phyloP scores from a whole-genome alignment of 2,113 vertebrate genomes.

The Elaphurus davidianus region DNA sequence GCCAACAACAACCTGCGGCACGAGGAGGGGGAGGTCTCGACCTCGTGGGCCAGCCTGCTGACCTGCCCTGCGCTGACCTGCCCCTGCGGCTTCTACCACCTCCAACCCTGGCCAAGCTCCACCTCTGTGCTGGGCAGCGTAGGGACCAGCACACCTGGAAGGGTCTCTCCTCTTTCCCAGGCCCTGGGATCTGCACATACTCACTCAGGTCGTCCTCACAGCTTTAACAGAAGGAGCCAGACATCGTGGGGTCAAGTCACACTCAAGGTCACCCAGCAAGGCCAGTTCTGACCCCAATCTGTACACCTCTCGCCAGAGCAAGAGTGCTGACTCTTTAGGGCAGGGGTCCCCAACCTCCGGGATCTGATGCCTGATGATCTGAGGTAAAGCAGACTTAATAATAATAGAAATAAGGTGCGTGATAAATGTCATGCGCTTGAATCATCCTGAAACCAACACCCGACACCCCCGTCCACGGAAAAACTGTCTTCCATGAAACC shows the following conservation, averaged over 20 bases:
- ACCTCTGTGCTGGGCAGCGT: fast-evolving
- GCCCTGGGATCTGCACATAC: fast-evolving
- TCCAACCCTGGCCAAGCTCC: fast-evolving
- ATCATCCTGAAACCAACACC: background rate
- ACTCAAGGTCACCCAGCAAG: background rate
- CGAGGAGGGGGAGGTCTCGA: background rate
- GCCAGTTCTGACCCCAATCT: background rate
- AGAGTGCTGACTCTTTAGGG: background rate
- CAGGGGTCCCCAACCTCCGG: background rate
- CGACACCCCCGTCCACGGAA: background rate
- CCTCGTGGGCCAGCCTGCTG: fast-evolving
- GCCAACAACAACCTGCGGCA: background rate
- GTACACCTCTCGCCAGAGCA: background rate
- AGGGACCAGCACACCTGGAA: background rate
- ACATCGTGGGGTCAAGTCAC: background rate
- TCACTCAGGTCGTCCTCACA: background rate
- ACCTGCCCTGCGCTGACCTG: fast-evolving
- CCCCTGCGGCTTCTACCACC: fast-evolving
- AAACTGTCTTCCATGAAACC: background rate
- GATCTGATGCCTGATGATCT: background rate
- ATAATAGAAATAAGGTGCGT: background rate
- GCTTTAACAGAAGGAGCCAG: background rate
- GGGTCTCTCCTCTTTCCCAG: background rate
- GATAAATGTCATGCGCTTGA: background rate
- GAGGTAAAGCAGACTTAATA: background rate